phyloP scores from a whole-genome alignment of 2,888 invertebrate genomes.

The Tachina grossa region DNA sequence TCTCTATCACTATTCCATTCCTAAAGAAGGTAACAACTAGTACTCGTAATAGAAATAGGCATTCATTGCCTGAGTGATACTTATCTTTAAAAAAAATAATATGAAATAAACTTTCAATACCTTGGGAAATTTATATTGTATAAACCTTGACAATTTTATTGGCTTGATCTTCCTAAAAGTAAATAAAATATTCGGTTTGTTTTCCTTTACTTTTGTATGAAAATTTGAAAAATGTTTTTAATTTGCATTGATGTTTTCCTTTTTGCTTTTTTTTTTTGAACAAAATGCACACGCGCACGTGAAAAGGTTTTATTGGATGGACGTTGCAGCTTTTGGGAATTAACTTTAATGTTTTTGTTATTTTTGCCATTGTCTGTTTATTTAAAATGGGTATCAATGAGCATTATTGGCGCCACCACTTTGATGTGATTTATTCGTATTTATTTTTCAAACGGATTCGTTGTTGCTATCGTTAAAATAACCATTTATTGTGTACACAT shows the following conservation, averaged over 20 bases:
- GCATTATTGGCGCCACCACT: slow-evolving; percentile 65
- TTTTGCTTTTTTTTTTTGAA: background rate
- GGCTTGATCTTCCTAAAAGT: slow-evolving; percentile 16
- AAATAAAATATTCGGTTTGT: slow-evolving; percentile 7
- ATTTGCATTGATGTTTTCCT: slow-evolving; percentile 24
- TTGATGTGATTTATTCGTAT: slow-evolving; percentile 62
- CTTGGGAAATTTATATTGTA: background rate
- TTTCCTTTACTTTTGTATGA: background rate
- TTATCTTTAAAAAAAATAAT: too few relatives aligned
- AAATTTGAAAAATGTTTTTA: slow-evolving; percentile 5
- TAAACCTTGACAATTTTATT: background rate
- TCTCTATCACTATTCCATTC: too few relatives aligned
- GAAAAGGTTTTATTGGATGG: slow-evolving; percentile 52
- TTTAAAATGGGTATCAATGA: slow-evolving; percentile 38
- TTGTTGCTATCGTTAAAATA: slow-evolving; percentile 45
- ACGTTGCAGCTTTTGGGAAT: slow-evolving; percentile 44
- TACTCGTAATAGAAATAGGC: too few relatives aligned
- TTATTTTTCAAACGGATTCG: slow-evolving; percentile 13
- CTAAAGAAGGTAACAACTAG: too few relatives aligned
- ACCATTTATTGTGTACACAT: slow-evolving; percentile 15
- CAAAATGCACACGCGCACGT: slow-evolving; percentile 21
- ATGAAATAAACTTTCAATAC: background rate
- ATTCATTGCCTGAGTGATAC: too few relatives aligned
- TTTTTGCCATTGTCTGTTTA: slow-evolving; percentile 9
- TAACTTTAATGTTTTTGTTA: slow-evolving; percentile 14